Conservation (phyloP, 2,113 vertebrate genomes). For the Bubalus kerabau region DNA sequence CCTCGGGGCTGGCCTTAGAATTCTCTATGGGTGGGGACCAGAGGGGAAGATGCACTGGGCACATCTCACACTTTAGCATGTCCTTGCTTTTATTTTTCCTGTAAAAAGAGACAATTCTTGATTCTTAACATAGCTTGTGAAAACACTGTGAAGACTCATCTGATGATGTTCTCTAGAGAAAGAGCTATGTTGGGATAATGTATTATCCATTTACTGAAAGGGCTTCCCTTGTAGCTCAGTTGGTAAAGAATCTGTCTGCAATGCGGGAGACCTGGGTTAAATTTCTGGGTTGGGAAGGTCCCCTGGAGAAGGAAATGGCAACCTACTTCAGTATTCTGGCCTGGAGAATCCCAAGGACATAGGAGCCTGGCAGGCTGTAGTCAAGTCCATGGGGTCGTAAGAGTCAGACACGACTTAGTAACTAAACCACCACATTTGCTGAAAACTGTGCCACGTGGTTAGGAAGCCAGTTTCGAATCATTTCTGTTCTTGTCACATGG, state of each 20-base stretch:
- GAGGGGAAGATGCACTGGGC: fast-evolving
- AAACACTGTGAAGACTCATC: neutral
- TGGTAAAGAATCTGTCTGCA: neutral
- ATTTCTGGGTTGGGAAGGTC: neutral
- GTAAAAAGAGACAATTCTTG: neutral
- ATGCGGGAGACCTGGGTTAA: neutral
- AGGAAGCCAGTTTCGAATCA: fast-evolving
- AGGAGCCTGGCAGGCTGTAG: neutral
- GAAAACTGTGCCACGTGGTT: fast-evolving
- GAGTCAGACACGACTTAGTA: neutral
- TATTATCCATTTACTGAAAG: fast-evolving
- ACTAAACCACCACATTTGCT: neutral
- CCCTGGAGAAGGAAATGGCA: neutral
- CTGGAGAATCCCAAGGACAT: neutral
- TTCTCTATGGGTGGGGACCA: fast-evolving
- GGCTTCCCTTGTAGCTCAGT: neutral
- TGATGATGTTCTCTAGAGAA: neutral
- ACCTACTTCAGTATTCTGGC: neutral
- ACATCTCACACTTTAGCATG: neutral
- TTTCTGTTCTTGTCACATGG: fast-evolving
- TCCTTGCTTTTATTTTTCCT: neutral
- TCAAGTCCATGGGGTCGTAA: neutral
- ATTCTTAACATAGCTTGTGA: too few species aligned
- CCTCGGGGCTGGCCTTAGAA: fast-evolving
- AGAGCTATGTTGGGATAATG: fast-evolving